Evolutionary conservation across 2,797 vertebrate species (phyloP).

Genomic region (Rachycentron canadum): DNA sequence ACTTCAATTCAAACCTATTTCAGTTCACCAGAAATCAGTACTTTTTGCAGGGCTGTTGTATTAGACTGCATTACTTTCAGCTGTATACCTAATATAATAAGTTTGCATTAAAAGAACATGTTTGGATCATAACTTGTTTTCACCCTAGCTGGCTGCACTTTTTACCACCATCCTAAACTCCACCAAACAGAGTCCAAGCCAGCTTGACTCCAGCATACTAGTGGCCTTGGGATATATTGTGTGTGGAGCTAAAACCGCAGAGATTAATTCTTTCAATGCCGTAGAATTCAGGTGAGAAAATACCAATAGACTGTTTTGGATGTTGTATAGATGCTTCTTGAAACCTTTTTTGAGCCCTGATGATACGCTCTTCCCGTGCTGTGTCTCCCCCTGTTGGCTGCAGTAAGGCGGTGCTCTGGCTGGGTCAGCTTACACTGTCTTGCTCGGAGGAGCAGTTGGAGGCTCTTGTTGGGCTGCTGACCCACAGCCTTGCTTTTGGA

Average conservation of each 20-base stretch:
- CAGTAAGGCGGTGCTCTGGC: slow-evolving; percentile 86
- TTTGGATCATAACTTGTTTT: slow-evolving; percentile 24
- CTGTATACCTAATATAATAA: background rate
- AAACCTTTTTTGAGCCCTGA: background rate
- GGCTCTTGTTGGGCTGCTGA: slow-evolving; percentile 75
- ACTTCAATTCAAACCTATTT: too few species aligned
- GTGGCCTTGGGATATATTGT: slow-evolving; percentile 85
- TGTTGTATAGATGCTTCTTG: background rate
- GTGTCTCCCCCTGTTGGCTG: slow-evolving; percentile 67
- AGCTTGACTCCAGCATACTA: slow-evolving; percentile 84
- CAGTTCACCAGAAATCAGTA: too few species aligned
- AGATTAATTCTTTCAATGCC: slow-evolving; percentile 81
- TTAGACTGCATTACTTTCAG: background rate
- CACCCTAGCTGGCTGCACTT: slow-evolving; percentile 77
- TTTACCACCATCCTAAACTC: slow-evolving; percentile 79
- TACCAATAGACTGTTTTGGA: background rate
- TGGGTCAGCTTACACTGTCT: slow-evolving; percentile 80
- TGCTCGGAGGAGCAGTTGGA: slow-evolving; percentile 86
- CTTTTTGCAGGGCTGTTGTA: background rate
- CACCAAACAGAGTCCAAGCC: slow-evolving; percentile 72
- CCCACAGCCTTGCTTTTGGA: slow-evolving; percentile 81
- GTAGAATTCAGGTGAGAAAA: slow-evolving; percentile 85
- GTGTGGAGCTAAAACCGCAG: slow-evolving; percentile 81
- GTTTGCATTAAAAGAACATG: background rate
- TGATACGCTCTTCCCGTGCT: background rate